phyloP scores from a whole-genome alignment of 2,113 vertebrate species.

The Vulpes ferrilata region DNA sequence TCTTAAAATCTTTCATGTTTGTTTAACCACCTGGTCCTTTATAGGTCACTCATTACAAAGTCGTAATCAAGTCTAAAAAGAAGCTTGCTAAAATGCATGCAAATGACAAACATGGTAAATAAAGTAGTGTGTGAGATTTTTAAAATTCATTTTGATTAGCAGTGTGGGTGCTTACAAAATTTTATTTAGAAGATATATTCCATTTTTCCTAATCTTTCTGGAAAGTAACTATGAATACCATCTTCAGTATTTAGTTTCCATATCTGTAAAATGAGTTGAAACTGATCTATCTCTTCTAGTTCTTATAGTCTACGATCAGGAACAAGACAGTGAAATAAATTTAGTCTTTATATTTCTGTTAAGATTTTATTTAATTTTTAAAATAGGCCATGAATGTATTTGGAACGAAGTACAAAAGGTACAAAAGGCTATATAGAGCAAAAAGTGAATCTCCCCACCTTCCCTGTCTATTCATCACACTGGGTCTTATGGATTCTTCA shows the following conservation, averaged over 20 bases:
- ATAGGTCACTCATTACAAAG: slow-evolving; percentile 59
- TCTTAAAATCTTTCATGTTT: slow-evolving; percentile 63
- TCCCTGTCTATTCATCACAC: neutral
- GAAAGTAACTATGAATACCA: neutral
- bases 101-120: neutral
- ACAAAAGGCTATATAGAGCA: neutral
- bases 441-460: neutral
- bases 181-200: slow-evolving; percentile 41
- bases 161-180: neutral
- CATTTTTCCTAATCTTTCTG: neutral
- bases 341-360: neutral
- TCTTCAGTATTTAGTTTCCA: neutral
- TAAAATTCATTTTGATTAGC: neutral
- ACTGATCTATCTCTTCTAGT: neutral
- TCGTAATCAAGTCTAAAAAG: slow-evolving; percentile 57
- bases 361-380: neutral
- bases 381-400: neutral
- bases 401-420: slow-evolving; percentile 20
- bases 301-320: neutral
- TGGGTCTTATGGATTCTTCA: neutral
- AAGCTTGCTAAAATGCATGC: slow-evolving; percentile 12
- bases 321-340: neutral
- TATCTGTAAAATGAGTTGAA: slow-evolving; percentile 2
- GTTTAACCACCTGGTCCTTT: slow-evolving; percentile 58
- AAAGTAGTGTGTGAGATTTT: neutral